phyloP scores from a whole-genome alignment of 2,113 vertebrate species.

The Dunckerocampus dactyliophorus region DNA sequence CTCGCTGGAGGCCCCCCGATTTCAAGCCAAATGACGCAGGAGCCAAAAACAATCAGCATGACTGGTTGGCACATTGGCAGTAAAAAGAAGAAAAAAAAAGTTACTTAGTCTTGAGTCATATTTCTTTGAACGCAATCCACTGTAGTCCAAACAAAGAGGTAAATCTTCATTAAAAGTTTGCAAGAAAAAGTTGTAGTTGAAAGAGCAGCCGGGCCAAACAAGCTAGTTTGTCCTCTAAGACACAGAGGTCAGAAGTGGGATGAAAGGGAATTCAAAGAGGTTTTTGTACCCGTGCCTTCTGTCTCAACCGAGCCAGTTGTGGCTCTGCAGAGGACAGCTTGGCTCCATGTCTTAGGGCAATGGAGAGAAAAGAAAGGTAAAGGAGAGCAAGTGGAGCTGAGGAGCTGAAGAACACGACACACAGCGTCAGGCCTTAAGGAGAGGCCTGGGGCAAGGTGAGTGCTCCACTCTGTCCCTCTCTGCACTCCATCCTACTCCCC shows the following conservation, averaged over 20 bases:
- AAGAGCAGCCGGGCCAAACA: slow-evolving; percentile 30
- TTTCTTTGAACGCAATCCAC: slow-evolving; percentile 21
- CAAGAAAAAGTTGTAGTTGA: slow-evolving; percentile 29
- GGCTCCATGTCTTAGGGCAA: slow-evolving; percentile 62
- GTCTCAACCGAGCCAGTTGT: slow-evolving; percentile 33
- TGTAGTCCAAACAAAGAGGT: slow-evolving; percentile 17
- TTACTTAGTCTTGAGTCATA: slow-evolving; percentile 33
- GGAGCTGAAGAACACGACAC: slow-evolving; percentile 42
- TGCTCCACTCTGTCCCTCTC: slow-evolving; percentile 31
- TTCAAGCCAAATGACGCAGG: slow-evolving; percentile 40
- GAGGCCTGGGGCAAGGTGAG: slow-evolving; percentile 70
- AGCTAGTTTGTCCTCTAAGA: slow-evolving; percentile 38
- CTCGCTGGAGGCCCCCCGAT: slow-evolving; percentile 31
- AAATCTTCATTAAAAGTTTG: slow-evolving; percentile 32
- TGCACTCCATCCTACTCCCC: slow-evolving; percentile 16
- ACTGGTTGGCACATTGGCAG: slow-evolving; percentile 36
- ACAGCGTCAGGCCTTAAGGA: slow-evolving; percentile 50
- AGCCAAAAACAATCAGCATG: slow-evolving; percentile 54
- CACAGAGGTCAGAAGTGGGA: slow-evolving; percentile 26
- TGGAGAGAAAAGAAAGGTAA: slow-evolving; percentile 47
- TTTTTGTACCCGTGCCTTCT: slow-evolving; percentile 33
- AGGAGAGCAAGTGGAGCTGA: slow-evolving; percentile 44
- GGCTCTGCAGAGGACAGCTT: slow-evolving; percentile 45
- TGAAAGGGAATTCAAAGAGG: slow-evolving; percentile 38
- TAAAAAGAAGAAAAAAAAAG: slow-evolving; percentile 34